Conservation (phyloP, 2,113 vertebrate species). For the Rhinolophus ferrumequinum region DNA sequence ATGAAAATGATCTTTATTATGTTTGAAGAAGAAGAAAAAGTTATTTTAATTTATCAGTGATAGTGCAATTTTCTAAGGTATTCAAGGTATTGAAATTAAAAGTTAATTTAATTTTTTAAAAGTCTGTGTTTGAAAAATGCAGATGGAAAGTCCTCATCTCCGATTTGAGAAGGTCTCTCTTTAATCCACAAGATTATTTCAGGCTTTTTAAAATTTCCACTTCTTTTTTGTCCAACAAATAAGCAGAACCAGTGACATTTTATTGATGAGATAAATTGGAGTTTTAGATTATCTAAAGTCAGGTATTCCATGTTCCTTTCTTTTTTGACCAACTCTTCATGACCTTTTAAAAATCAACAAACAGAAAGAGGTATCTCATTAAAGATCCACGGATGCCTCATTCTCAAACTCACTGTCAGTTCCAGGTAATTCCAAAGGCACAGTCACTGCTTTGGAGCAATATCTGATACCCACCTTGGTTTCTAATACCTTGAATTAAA, state of each 20-base stretch:
- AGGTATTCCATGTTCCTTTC: not conserved
- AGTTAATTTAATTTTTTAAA: not conserved
- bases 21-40: conserved; percentile 12
- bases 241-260: not conserved
- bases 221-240: not conserved
- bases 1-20: conserved; percentile 42
- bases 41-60: not conserved
- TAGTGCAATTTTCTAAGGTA: conserved; percentile 12
- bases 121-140: not conserved
- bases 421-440: not conserved
- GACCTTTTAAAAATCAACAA: conserved; percentile 27
- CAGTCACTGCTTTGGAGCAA: not conserved
- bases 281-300: not conserved
- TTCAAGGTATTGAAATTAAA: not conserved
- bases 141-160: not conserved
- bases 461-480: not conserved
- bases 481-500: conserved; percentile 27
- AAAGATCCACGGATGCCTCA: not conserved
- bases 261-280: not conserved
- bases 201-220: not conserved
- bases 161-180: not conserved
- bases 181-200: not conserved
- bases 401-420: not conserved
- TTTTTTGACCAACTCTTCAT: conserved; percentile 39
- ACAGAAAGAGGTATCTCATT: not conserved